Conservation (phyloP, 2,888 invertebrate genomes). For the Dryadula phaetusa region DNA sequence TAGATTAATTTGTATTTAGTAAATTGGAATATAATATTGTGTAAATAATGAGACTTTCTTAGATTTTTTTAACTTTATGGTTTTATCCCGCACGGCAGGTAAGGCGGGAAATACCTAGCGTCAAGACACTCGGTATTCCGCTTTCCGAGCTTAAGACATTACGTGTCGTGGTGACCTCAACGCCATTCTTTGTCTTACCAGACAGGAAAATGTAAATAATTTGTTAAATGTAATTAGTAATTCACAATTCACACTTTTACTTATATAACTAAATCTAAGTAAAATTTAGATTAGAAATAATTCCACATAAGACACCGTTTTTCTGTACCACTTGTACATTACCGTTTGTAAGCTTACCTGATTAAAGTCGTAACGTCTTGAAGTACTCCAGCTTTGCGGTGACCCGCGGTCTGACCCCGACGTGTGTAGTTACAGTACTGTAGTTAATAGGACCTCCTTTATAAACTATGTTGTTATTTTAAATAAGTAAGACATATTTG, state of each 20-base stretch:
- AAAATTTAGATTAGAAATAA: background rate
- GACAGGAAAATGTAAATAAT: too few species aligned
- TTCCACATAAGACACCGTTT: background rate
- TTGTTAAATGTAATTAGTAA: too few species aligned
- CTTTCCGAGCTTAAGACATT: too few species aligned
- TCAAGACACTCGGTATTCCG: too few species aligned
- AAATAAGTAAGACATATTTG: too few species aligned
- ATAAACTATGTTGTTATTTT: background rate
- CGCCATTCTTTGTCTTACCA: too few species aligned
- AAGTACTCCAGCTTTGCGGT: constrained; percentile 34
- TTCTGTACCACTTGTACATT: constrained; percentile 5
- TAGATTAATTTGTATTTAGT: background rate
- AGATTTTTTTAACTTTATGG: too few species aligned
- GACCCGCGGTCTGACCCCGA: constrained; percentile 34
- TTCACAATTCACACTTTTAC: too few species aligned
- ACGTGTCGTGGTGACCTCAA: too few species aligned
- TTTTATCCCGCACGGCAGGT: too few species aligned
- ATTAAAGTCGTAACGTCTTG: constrained; percentile 39
- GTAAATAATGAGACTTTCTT: background rate
- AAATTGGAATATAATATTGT: background rate
- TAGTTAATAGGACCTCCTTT: constrained; percentile 16
- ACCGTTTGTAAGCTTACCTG: constrained; percentile 19
- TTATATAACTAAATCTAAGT: too few species aligned
- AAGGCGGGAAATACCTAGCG: too few species aligned
- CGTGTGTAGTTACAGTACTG: constrained; percentile 28